Evolutionary conservation across 1,140 invertebrate species (phyloP).

Genomic region (Protaetia brevitarsis): DNA sequence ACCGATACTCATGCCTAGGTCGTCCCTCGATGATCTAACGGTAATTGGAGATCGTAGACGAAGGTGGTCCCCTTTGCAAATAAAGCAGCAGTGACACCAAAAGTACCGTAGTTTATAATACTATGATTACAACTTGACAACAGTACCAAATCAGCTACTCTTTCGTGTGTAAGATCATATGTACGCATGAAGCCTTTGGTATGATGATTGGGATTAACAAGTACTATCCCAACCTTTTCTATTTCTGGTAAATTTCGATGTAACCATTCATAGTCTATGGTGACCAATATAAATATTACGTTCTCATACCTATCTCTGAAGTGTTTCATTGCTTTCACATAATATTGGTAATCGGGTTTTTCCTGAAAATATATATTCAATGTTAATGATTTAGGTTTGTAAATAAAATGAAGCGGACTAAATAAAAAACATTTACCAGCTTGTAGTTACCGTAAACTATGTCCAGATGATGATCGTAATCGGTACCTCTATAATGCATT

Average conservation of each 20-base stretch:
- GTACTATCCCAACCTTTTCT: background rate
- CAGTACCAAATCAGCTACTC: slow-evolving; percentile 1
- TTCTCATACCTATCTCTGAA: background rate
- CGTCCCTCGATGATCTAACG: slow-evolving; percentile 20
- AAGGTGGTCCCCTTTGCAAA: slow-evolving; percentile 10
- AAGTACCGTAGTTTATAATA: slow-evolving; percentile 24
- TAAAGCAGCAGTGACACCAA: slow-evolving; percentile 12
- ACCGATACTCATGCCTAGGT: slow-evolving; percentile 13
- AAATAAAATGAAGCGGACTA: background rate
- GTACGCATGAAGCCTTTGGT: no score
- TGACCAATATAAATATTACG: background rate
- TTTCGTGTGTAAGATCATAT: background rate
- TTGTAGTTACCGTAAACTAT: background rate
- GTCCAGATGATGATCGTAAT: background rate
- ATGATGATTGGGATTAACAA: slow-evolving; percentile 16
- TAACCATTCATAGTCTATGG: background rate
- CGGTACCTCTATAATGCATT: slow-evolving; percentile 9
- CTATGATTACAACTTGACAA: slow-evolving; percentile 22
- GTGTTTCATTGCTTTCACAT: background rate
- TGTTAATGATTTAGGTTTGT: background rate
- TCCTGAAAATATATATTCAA: background rate
- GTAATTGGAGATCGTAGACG: slow-evolving; percentile 18
- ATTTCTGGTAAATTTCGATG: background rate
- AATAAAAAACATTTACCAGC: background rate
- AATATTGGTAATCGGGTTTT: background rate